A percentile compares a stretch with the other conserved stretches of the same genome.
These are phyloP conservation scores for Formica aserva DNA, from an alignment of 2,888 invertebrate genomes.

Conservation along the genomic window DNA sequence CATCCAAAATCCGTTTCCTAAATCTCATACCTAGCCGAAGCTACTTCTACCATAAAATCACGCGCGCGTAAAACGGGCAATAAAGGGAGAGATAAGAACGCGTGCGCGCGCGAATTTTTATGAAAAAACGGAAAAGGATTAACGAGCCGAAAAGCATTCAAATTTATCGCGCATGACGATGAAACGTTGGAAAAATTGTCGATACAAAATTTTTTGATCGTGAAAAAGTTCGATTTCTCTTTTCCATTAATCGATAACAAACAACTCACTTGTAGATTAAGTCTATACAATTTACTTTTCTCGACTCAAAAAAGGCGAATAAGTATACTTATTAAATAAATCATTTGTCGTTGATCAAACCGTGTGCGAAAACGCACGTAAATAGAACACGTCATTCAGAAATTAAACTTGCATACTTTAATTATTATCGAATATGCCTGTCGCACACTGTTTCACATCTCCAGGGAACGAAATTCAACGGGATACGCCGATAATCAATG, in stretches of 20 bases:
- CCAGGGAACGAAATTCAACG: background rate
- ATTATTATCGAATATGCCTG: constrained; percentile 23
- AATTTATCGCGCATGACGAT: background rate
- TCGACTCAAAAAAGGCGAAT: background rate
- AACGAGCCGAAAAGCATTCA: constrained; percentile 29
- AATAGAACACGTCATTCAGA: background rate
- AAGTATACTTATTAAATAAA: background rate
- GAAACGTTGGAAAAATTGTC: constrained; percentile 14
- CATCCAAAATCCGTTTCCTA: constrained; percentile 45
- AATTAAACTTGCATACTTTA: constrained; percentile 5
- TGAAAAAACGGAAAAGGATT: constrained; percentile 23
- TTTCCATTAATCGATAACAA: background rate
- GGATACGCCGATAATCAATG: background rate
- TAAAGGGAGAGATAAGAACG: constrained; percentile 38
- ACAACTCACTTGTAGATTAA: background rate
- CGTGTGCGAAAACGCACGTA: background rate
- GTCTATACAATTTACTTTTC: background rate
- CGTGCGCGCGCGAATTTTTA: background rate
- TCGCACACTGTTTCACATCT: background rate
- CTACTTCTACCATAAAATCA: constrained; percentile 52
- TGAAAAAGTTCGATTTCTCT: background rate
- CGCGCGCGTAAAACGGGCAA: constrained; percentile 58
- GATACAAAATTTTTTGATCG: background rate
- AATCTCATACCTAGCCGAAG: constrained; percentile 55
- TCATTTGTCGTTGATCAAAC: background rate